Conservation (phyloP, 2,113 vertebrate species). For the Sapajus apella region DNA sequence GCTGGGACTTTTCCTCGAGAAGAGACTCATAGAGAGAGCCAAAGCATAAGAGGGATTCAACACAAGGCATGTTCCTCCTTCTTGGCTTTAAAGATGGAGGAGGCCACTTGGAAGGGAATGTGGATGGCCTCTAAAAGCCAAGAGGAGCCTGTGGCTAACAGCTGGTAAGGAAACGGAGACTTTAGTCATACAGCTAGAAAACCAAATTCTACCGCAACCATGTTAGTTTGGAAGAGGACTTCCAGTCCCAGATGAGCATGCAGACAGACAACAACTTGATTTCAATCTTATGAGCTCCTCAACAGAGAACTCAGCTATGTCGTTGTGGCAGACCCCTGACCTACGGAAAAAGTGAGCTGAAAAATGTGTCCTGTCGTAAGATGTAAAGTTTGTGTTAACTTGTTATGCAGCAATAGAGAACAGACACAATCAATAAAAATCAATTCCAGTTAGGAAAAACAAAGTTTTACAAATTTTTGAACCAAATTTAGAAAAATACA, state of each 20-base stretch:
- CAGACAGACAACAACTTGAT: neutral
- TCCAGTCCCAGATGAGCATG: neutral
- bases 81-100: neutral
- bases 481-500: conserved; percentile 44
- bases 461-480: neutral
- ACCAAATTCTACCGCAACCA: neutral
- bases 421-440: conserved; percentile 34
- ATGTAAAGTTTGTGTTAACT: neutral
- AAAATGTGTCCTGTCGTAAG: neutral
- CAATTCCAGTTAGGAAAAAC: neutral
- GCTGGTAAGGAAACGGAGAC: neutral
- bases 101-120: neutral
- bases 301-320: neutral
- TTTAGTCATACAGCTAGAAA: neutral
- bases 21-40: neutral
- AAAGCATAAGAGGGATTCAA: neutral
- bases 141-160: neutral
- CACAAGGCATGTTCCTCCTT: neutral
- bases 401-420: conserved; percentile 4
- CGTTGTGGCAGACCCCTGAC: neutral
- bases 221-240: neutral
- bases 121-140: neutral
- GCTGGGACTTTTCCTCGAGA: neutral
- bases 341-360: neutral
- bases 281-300: neutral